These are phyloP conservation scores for Papilio machaon DNA, from an alignment of 1,140 invertebrate genomes.

Conservation along the genomic window DNA sequence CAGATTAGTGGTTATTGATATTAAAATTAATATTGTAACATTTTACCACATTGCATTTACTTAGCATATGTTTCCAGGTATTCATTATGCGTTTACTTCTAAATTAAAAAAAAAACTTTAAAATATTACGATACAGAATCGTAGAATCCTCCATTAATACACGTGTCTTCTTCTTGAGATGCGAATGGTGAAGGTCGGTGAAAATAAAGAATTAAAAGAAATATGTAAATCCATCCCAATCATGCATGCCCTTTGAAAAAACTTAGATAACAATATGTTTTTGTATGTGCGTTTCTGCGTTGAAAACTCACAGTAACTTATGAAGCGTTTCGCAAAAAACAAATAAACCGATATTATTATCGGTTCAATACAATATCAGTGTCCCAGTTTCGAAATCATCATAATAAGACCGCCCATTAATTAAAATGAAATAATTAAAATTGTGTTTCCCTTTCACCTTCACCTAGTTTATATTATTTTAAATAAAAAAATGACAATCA, in stretches of 20 bases:
- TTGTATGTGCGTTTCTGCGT: too few species aligned
- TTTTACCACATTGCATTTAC: not conserved
- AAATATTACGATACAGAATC: too few species aligned
- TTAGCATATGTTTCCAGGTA: not conserved
- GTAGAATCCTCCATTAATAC: too few species aligned
- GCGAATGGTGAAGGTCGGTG: too few species aligned
- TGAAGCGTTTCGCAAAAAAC: not conserved
- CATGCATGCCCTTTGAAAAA: too few species aligned
- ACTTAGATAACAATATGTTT: too few species aligned
- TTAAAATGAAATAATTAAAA: not conserved
- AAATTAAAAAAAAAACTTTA: too few species aligned
- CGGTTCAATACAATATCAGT: not conserved
- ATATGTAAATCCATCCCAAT: too few species aligned
- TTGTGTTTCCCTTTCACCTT: not conserved
- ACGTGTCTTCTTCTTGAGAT: too few species aligned
- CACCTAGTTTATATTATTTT: not conserved
- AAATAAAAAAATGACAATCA: not conserved
- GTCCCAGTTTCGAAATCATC: not conserved
- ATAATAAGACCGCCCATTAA: not conserved
- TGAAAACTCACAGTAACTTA: not conserved
- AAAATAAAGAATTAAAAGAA: too few species aligned
- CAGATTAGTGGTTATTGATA: slow-evolving; percentile 11
- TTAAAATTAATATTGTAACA: not conserved
- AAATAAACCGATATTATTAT: not conserved
- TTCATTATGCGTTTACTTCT: too few species aligned